Percentiles rank a stretch among this genome's conserved stretches.
These are phyloP conservation scores for Phyllopteryx taeniolatus DNA, from an alignment of 2,113 vertebrate species.

Conservation along the genomic window DNA sequence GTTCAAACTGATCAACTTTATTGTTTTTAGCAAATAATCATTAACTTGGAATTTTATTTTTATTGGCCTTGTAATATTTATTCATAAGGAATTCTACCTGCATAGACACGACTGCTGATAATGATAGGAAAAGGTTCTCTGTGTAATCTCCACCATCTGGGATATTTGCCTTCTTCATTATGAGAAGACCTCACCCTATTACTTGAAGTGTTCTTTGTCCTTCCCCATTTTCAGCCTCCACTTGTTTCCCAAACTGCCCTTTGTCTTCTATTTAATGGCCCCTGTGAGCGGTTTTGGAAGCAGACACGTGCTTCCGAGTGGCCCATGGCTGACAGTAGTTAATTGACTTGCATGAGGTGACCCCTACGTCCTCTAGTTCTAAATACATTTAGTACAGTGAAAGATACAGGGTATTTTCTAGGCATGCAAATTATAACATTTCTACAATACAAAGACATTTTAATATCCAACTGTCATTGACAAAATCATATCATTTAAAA, in stretches of 20 bases:
- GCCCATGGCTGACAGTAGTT: slow-evolving; percentile 9
- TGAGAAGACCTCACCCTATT: slow-evolving; percentile 1
- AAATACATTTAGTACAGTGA: slow-evolving; percentile 30
- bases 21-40: too few relatives aligned
- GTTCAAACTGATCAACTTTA: too few relatives aligned
- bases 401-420: slow-evolving; percentile 78
- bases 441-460: slow-evolving; percentile 50
- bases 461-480: slow-evolving; percentile 34
- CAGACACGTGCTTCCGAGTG: slow-evolving; percentile 4
- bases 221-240: slow-evolving; percentile 10
- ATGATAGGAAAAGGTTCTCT: slow-evolving; percentile 32
- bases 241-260: slow-evolving; percentile 12
- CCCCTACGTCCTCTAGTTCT: slow-evolving; percentile 21
- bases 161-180: slow-evolving; percentile 12
- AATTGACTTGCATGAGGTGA: slow-evolving; percentile 55
- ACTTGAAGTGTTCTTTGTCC: slow-evolving; percentile 17
- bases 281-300: slow-evolving; percentile 24
- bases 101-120: slow-evolving; percentile 4
- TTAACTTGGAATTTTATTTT: too few relatives aligned
- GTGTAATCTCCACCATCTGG: slow-evolving; percentile 15
- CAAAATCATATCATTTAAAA: slow-evolving; percentile 32
- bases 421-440: slow-evolving; percentile 63
- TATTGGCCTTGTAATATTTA: slow-evolving; percentile 6
- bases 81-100: slow-evolving; percentile 31
- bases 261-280: slow-evolving; percentile 15